Evolutionary conservation across 2,888 invertebrate species (phyloP).

Genomic region (Hyppa rectilinea): DNA sequence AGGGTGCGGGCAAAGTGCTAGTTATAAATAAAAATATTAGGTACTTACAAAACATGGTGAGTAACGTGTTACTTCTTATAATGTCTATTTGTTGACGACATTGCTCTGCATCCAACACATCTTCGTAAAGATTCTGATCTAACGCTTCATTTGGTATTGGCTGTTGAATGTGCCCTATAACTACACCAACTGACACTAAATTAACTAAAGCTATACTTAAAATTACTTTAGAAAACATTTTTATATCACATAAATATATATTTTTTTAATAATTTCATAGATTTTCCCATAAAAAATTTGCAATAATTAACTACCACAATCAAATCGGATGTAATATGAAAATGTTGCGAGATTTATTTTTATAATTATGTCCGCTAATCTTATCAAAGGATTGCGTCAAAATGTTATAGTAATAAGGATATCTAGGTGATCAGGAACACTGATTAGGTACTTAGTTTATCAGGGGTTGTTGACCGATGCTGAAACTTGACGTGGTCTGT

Average conservation of each 20-base stretch:
- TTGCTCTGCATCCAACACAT: conserved; percentile 74
- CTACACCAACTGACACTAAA: conserved; percentile 38
- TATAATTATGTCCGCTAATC: conserved; percentile 41
- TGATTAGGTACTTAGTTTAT: conserved; percentile 32
- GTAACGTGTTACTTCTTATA: conserved; percentile 60
- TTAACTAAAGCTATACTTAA: conserved; percentile 36
- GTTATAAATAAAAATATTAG: not conserved
- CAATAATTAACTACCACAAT: not conserved
- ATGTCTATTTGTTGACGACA: conserved; percentile 76
- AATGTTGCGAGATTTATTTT: conserved; percentile 18
- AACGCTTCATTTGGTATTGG: conserved; percentile 65
- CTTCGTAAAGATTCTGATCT: conserved; percentile 74
- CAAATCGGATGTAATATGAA: conserved; percentile 10
- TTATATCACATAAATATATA: not conserved
- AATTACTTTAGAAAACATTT: conserved; percentile 42
- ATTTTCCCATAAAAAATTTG: not conserved
- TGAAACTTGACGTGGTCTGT: not conserved
- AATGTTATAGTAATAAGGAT: conserved; percentile 1
- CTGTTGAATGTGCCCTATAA: conserved; percentile 46
- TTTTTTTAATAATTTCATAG: not conserved
- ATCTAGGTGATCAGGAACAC: conserved; percentile 14
- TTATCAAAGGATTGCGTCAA: conserved; percentile 16
- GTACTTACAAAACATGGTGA: conserved; percentile 77
- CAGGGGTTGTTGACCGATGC: conserved; percentile 27
- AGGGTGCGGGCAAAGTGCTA: too few relatives aligned